Evolutionary conservation across 2,797 vertebrate species (phyloP), one percentile per base, ranked within the genome.

Genomic region (Nannoperca australis): DNA sequence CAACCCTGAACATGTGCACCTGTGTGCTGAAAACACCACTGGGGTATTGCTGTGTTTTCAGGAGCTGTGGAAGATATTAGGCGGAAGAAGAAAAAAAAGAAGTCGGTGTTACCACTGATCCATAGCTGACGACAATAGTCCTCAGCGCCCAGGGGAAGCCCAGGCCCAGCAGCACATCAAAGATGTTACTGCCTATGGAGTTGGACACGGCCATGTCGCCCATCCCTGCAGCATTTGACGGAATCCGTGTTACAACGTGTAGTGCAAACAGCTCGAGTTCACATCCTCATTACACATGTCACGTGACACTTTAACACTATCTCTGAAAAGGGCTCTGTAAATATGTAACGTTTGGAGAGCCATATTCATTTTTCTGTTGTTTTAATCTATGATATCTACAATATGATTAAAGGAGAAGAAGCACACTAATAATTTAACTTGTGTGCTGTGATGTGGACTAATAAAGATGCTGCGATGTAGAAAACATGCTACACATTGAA

Each of bases 161-260:
- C 54, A 96, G 92, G 1, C 96, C 96, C 75, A 96, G 86, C 54
- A 96, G 92, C 73, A 96, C 95, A 53, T 96, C 96, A 76, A 96
- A 96, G 70, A 96, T 95, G 58, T 96, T 96, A 88, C 95, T 96
- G 75, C 96, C 96, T 2, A 96, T 94, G 70, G 95, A 95, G 90
- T 96, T 96, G 32, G 96, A 96, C 30, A 96, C 95, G 0, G 95
- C 96, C 96, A 96, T 96, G 90, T 96, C 96, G 0, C 96, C 96
- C 93, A 96, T 89, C n/a, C 95, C 95, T 96, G 87, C 51, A 79
- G 55, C 14, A 79, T 14, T 44, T 18, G 24, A 61, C 9, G 24
- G 32, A 58, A 66, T 20, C 50, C 9, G 63, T 14, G n/a, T 13
- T 7, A 12, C 40, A 73, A 38, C 10, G 61, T 56, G 45, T 49